A percentile compares a stretch with the other conserved stretches of the same genome.
phyloP scores from a whole-genome alignment of 2,797 vertebrate genomes.

The Tinamus major region DNA sequence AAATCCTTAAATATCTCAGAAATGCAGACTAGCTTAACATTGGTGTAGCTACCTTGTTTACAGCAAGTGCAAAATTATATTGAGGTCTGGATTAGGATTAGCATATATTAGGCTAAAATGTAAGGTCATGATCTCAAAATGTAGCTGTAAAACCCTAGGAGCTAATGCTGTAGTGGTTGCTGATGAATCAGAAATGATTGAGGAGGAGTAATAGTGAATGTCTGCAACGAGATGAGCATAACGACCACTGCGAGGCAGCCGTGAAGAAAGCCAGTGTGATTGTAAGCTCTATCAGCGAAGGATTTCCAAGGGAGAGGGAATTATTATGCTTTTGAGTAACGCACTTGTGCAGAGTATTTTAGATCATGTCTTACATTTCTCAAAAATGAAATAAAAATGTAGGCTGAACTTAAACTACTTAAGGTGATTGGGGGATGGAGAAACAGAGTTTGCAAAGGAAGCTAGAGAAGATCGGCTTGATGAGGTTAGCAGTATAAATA shows the following conservation, averaged over 20 bases:
- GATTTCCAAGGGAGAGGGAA: neutral
- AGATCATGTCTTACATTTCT: neutral
- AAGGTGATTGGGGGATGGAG: constrained; percentile 14
- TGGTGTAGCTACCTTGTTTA: neutral
- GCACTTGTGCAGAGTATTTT: neutral
- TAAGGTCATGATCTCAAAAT: neutral
- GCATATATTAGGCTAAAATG: neutral
- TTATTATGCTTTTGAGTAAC: neutral
- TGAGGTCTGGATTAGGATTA: neutral
- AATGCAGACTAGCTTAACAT: neutral
- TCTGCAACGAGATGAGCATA: neutral
- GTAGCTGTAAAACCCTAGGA: neutral
- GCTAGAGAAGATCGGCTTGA: neutral
- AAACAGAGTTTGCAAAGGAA: neutral
- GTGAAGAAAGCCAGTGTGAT: neutral
- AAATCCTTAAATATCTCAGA: accelerated
- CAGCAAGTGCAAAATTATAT: neutral
- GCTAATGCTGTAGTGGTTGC: neutral
- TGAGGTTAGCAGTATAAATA: constrained; percentile 33
- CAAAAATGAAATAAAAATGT: neutral
- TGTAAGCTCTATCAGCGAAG: neutral
- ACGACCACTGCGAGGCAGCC: neutral
- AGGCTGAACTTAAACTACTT: constrained; percentile 21
- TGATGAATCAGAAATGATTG: neutral
- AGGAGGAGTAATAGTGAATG: neutral